Evolutionary conservation across 2,888 invertebrate genomes (phyloP).

Genomic region (Netelia virgata): DNA sequence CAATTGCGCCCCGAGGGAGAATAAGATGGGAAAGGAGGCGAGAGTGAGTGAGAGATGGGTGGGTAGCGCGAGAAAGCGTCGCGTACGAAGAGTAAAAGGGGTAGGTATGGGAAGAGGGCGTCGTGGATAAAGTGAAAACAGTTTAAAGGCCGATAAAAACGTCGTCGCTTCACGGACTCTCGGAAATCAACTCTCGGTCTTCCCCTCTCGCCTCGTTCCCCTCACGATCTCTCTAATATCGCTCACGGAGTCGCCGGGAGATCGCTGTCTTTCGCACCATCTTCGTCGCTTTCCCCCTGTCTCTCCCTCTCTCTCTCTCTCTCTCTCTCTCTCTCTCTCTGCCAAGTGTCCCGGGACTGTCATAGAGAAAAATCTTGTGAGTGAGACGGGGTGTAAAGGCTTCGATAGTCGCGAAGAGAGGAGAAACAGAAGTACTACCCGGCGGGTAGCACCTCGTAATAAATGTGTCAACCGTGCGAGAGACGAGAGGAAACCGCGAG

Average conservation of each 20-base stretch:
- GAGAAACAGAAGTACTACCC: constrained; percentile 58
- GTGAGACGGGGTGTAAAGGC: constrained; percentile 54
- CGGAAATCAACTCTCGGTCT: constrained; percentile 69
- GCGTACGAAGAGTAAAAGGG: constrained; percentile 46
- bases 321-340: constrained; percentile 18
- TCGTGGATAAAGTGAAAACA: constrained; percentile 79
- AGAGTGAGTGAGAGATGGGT: neutral
- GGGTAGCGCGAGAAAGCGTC: constrained; percentile 23
- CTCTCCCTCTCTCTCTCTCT: constrained; percentile 14
- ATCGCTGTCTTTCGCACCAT: constrained; percentile 62
- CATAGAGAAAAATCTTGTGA: neutral
- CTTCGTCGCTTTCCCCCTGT: constrained; percentile 55
- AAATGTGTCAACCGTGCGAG: constrained; percentile 73
- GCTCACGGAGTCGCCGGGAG: constrained; percentile 43
- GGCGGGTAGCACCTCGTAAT: constrained; percentile 68
- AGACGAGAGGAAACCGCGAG: constrained; percentile 57
- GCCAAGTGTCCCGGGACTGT: neutral
- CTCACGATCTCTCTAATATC: constrained; percentile 41
- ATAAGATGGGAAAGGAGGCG: neutral
- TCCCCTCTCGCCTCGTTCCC: constrained; percentile 12
- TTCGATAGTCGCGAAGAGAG: constrained; percentile 51
- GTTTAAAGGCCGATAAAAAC: constrained; percentile 80
- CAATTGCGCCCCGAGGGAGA: constrained; percentile 42
- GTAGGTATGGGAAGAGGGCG: constrained; percentile 42
- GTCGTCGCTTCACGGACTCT: constrained; percentile 73